Percentiles rank a stretch among this genome's conserved stretches.
phyloP scores from a whole-genome alignment of 2,113 vertebrate genomes.

The Anoura caudifer region DNA sequence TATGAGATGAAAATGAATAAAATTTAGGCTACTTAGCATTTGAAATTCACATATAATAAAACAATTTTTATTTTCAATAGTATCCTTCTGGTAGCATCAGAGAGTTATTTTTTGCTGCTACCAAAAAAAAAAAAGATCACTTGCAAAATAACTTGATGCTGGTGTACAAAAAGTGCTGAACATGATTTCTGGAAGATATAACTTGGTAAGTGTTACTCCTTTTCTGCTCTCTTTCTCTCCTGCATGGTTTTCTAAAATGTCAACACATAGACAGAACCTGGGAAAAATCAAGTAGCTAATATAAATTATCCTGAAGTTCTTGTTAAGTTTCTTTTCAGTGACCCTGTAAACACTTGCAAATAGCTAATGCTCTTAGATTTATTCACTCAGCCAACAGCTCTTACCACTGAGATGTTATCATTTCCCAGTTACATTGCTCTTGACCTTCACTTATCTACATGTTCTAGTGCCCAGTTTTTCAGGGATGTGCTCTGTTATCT shows the following conservation, averaged over 20 bases:
- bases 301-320: not conserved
- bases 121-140: not conserved
- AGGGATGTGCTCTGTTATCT: not conserved
- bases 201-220: not conserved
- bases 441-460: not conserved
- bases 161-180: not conserved
- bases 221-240: not conserved
- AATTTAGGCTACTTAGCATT: not conserved
- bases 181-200: not conserved
- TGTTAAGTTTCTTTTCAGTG: not conserved
- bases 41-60: not conserved
- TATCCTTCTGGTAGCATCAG: not conserved
- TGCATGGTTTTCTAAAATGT: not conserved
- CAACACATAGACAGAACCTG: not conserved
- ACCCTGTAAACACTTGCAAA: not conserved
- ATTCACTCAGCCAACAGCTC: not conserved
- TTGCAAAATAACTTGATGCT: not conserved
- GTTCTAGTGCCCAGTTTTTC: not conserved
- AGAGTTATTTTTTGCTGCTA: not conserved
- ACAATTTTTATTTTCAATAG: not conserved
- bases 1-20: not conserved
- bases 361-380: not conserved
- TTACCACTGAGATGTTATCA: not conserved
- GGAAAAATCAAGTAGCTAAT: not conserved
- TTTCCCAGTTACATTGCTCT: not conserved